phyloP scores from a whole-genome alignment of 2,113 vertebrate genomes.

The Erythrocercus mccallii region DNA sequence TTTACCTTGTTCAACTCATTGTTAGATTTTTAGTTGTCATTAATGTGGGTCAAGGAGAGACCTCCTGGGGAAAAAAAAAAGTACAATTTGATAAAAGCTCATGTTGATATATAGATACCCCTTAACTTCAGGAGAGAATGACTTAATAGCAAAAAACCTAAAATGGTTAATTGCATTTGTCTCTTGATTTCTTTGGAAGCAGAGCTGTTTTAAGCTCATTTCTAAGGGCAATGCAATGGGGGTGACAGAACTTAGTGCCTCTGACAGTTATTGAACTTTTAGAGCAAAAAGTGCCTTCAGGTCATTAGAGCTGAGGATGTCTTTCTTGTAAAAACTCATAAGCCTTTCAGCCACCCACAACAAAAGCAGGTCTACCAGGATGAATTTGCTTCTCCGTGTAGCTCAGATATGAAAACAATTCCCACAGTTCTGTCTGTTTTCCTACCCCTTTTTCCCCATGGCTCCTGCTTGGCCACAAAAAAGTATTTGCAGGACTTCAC shows the following conservation, averaged over 20 bases:
- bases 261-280: background rate
- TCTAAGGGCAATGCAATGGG: background rate
- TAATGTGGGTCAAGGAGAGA: accelerated
- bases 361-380: background rate
- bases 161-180: background rate
- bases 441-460: background rate
- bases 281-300: background rate
- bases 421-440: background rate
- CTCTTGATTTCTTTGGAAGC: background rate
- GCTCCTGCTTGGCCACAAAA: background rate
- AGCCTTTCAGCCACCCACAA: background rate
- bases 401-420: background rate
- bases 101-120: background rate
- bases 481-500: background rate
- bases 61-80: background rate
- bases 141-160: accelerated
- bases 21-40: background rate
- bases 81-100: background rate
- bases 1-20: background rate
- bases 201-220: background rate
- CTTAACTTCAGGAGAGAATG: background rate
- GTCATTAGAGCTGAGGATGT: background rate
- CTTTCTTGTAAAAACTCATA: background rate
- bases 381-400: background rate
- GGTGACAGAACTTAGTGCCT: background rate